phyloP scores from a whole-genome alignment of 2,888 invertebrate species.

The Caenorhabditis wallacei region DNA sequence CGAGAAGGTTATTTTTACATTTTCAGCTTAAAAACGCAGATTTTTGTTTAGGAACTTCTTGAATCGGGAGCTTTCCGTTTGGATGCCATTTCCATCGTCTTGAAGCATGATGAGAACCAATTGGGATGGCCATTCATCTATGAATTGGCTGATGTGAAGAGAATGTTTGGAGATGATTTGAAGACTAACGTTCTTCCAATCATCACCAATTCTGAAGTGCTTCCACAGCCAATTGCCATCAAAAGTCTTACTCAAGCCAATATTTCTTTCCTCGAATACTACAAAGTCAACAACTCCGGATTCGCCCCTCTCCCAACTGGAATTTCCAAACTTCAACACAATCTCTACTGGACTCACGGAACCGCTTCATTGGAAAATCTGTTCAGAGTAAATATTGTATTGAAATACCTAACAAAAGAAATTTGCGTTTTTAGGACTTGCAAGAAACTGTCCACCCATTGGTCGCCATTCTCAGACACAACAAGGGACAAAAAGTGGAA shows the following conservation, averaged over 20 bases:
- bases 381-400: constrained; percentile 67
- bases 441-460: constrained; percentile 77
- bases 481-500: constrained; percentile 58
- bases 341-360: constrained; percentile 77
- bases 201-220: constrained; percentile 77
- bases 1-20: constrained; percentile 65
- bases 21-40: not conserved
- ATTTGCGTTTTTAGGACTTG: constrained; percentile 66
- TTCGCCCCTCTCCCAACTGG: constrained; percentile 70
- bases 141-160: constrained; percentile 78
- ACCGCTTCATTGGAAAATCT: constrained; percentile 74
- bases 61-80: constrained; percentile 76
- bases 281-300: constrained; percentile 79
- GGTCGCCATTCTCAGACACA: constrained; percentile 74
- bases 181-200: constrained; percentile 80
- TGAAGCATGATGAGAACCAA: constrained; percentile 73
- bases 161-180: constrained; percentile 79
- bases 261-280: constrained; percentile 78
- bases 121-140: constrained; percentile 79
- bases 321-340: constrained; percentile 76
- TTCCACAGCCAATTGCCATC: constrained; percentile 78
- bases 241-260: constrained; percentile 77
- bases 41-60: constrained; percentile 71
- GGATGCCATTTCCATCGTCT: constrained; percentile 78
- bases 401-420: not conserved